Base-by-base conservation (phyloP, 2,113 vertebrate species). In the Saccopteryx leptura region DNA sequence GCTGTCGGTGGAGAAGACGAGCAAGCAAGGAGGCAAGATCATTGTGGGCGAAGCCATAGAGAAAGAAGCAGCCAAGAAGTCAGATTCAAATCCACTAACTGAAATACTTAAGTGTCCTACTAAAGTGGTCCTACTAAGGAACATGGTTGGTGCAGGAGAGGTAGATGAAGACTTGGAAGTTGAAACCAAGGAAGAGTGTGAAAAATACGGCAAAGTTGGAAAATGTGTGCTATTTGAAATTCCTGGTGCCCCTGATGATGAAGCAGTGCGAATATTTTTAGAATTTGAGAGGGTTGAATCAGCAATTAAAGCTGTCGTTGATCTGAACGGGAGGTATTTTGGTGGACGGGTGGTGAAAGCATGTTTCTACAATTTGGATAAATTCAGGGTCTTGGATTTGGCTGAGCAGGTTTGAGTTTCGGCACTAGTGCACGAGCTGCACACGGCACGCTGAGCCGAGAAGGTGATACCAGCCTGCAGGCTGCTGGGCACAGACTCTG, bases 181-280 rank as follows among this genome's bases (percentile, higher is more conserved):
- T 46, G 99, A 99, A 98, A 99, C 99, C 1, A 99, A 99, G 98
- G 99, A 99, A 96, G 99, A 99, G 97, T 99, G 99, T 52, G 99
- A 99, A 98, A 99, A 99, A 98, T 99, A 99, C 0, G 99, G 99
- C 97, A 99, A 99, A 99, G 99, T 99, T 96, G 98, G 98, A 71
- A 99, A 99, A 98, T 99, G 99, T 98, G 99, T 99, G 97, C 99
- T 99, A 98, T 99, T 99, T 98, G 99, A 99, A 99, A 99, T 99
- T 93, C 99, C 99, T n/a, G 99, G 99, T 9, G 99, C 99, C 80
- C 97, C 97, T 19, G 99, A 99, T 82, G 99, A 99, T 12, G 99
- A 99, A 97, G 99, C 99, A 2, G 99, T 99, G 63, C 98, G 99
- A 97, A 99, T 99, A 99, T 99, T 99, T 97, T 98, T 99, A 93